A percentile compares a stretch with the other conserved stretches of the same genome.
Evolutionary conservation across 1,140 invertebrate genomes (phyloP).

Genomic region (Gonatopus flavifemur): DNA sequence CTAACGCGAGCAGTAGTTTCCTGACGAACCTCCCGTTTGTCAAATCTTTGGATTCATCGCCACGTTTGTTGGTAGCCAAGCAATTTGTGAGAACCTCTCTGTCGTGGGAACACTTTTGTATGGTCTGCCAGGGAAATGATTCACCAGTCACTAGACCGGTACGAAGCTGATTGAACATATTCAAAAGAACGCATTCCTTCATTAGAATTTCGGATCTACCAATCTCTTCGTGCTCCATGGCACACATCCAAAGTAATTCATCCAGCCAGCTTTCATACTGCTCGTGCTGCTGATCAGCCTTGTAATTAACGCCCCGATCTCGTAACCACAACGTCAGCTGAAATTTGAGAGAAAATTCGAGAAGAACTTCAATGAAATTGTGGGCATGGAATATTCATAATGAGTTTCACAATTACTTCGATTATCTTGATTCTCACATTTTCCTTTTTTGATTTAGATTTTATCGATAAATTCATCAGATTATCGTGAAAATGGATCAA

Average conservation of each 20-base stretch:
- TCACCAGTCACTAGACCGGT: conserved; percentile 35
- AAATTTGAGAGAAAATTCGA: no score
- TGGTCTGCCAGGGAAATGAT: conserved; percentile 20
- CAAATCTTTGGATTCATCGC: conserved; percentile 12
- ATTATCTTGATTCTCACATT: no score
- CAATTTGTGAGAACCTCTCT: conserved; percentile 30
- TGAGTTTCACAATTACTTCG: no score
- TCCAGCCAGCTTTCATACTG: conserved; percentile 38
- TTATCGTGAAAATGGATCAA: no score
- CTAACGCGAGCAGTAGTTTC: conserved; percentile 29
- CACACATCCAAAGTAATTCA: conserved; percentile 45
- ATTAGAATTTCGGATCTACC: conserved; percentile 36
- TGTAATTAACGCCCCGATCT: conserved; percentile 45
- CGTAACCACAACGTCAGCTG: conserved; percentile 48
- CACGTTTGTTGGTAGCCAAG: conserved; percentile 2
- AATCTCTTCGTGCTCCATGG: conserved; percentile 26
- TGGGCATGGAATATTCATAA: no score
- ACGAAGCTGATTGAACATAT: conserved; percentile 46
- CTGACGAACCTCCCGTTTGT: conserved; percentile 35
- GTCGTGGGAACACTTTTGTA: conserved; percentile 22
- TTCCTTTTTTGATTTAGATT: no score
- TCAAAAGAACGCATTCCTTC: conserved; percentile 44
- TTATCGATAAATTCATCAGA: no score
- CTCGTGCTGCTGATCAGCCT: conserved; percentile 10
- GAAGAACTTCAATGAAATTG: no score